Base-by-base conservation (phyloP, 2,888 invertebrate species). In the Mythimna lalbum region DNA sequence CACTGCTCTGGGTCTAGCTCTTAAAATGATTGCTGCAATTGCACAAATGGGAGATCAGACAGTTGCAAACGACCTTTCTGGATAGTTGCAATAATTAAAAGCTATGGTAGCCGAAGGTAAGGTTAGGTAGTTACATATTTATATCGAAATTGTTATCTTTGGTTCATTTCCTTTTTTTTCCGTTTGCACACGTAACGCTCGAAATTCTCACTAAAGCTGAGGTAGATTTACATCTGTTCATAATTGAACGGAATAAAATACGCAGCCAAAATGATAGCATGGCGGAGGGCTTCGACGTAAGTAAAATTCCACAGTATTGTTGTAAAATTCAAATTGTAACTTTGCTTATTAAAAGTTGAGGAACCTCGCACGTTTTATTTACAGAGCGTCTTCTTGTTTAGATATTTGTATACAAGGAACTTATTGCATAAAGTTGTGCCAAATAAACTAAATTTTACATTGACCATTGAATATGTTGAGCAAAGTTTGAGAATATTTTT, bases 201-300 rank as follows among this genome's bases (percentile, higher is more conserved):
- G n/a, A 17, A 52, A 50, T 31, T 19, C 9, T n/a, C 12, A 10
- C 33, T 52, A 33, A 67, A 68, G 55, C 39, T 31, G 56, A 61
- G 27, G 55, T 50, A 77, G 27, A 66, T 66, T 50, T 76, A 76
- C 55, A 60, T 76, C 23, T 50, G 17, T 66, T 60, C 59, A 31
- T 63, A 72, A 63, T 78, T 77, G 21, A 63, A 72, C n/a, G n/a
- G 23, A 72, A 66, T 63, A 72, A 69, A 76, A 43, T 72, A 65
- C 65, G 64, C 49, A 49, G 12, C 27, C 33, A 39, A 9, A 49
- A 59, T 27, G 19, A 61, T 19, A 43, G 17, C 17, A 65, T 17
- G 19, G n/a, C 4, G 10, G 21, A n/a, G 12, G 0, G 57, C 36
- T 59, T 23, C 14, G 4, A 31, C 12, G 19, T 50, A 56, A 61